Conservation (phyloP, 2,888 invertebrate genomes). For the Dasysyrphus albostriatus region DNA sequence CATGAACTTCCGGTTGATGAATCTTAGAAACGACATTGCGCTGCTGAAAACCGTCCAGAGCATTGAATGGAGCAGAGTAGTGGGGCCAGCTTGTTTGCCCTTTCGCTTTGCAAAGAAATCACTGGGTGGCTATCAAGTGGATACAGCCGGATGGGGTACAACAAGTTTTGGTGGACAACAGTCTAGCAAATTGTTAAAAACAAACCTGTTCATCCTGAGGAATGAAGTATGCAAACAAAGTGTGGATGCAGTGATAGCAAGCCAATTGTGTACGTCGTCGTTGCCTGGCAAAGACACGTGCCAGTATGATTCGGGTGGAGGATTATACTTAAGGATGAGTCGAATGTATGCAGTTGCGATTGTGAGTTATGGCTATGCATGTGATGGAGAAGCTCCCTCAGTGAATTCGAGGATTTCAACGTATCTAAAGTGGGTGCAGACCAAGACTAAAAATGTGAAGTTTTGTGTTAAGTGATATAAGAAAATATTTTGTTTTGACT, state of each 20-base stretch:
- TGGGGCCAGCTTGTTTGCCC: constrained; percentile 87
- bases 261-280: constrained; percentile 84
- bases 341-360: constrained; percentile 85
- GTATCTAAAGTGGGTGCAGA: constrained; percentile 86
- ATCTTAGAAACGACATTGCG: constrained; percentile 85
- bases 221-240: constrained; percentile 83
- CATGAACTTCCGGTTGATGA: constrained; percentile 79
- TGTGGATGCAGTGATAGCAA: constrained; percentile 75
- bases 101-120: constrained; percentile 77
- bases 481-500: background rate
- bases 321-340: constrained; percentile 84
- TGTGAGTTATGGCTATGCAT: constrained; percentile 85
- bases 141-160: constrained; percentile 86
- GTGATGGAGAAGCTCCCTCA: constrained; percentile 84
- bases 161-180: constrained; percentile 84
- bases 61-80: constrained; percentile 84
- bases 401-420: constrained; percentile 86
- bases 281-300: constrained; percentile 85
- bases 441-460: constrained; percentile 80
- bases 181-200: constrained; percentile 85
- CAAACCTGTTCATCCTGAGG: constrained; percentile 84
- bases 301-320: constrained; percentile 86
- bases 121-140: constrained; percentile 83
- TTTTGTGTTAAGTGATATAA: constrained; percentile 78
- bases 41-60: constrained; percentile 83